Evolutionary conservation across 2,113 vertebrate genomes (phyloP).

Genomic region (Genyomyrus donnyi): DNA sequence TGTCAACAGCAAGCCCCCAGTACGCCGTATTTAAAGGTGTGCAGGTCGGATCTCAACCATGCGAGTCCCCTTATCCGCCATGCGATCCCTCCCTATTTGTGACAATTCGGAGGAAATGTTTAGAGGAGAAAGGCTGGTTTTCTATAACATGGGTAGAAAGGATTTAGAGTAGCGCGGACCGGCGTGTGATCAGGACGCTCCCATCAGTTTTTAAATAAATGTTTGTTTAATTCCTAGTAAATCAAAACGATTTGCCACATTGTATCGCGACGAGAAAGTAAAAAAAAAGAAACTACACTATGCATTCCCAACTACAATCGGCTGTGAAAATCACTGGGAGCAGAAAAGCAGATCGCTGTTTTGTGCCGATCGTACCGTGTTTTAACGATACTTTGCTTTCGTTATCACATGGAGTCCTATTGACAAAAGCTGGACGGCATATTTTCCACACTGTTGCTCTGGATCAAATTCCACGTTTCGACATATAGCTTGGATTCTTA

Average conservation of each 20-base stretch:
- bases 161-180: neutral
- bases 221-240: neutral
- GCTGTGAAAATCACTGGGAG: neutral
- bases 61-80: neutral
- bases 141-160: neutral
- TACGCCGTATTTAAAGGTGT: neutral
- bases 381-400: neutral
- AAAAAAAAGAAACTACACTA: neutral
- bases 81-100: neutral
- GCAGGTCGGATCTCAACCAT: neutral
- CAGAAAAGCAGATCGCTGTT: neutral
- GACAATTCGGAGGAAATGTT: neutral
- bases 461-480: neutral
- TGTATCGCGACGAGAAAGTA: neutral
- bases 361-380: neutral
- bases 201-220: neutral
- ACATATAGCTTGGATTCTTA: neutral
- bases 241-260: neutral
- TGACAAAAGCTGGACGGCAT: neutral
- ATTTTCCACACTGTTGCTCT: neutral
- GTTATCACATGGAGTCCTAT: neutral
- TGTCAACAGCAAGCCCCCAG: neutral
- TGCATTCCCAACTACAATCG: neutral
- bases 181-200: neutral
- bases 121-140: neutral